Percentiles rank a stretch among this genome's conserved stretches.
Conservation (phyloP, 1,140 invertebrate species). For the Macrotrachela quadricornifera region DNA sequence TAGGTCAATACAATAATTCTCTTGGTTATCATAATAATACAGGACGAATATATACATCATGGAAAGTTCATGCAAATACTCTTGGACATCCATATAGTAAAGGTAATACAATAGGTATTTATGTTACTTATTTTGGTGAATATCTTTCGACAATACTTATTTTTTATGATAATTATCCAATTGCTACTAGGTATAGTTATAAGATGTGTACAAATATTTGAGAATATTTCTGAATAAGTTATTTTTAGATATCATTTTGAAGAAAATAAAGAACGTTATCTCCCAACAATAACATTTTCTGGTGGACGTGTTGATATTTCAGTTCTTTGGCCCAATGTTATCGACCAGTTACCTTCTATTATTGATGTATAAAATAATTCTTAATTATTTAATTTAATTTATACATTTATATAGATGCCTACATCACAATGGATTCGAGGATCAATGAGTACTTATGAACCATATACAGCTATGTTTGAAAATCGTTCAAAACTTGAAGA, state of each 20-base stretch:
- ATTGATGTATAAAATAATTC: background rate
- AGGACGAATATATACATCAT: conserved; percentile 20
- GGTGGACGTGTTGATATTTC: conserved; percentile 24
- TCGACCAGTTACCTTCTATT: conserved; percentile 7
- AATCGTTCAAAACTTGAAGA: conserved; percentile 10
- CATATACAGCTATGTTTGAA: conserved; percentile 1
- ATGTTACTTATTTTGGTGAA: no score
- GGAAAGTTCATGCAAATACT: conserved; percentile 17
- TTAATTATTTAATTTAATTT: conserved; percentile 12
- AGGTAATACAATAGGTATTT: no score
- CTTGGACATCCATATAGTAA: conserved; percentile 17
- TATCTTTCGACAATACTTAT: no score
- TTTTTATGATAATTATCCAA: no score
- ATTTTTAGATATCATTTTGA: conserved; percentile 26
- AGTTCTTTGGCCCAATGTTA: conserved; percentile 23
- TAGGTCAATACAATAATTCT: conserved; percentile 21
- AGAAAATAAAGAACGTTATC: conserved; percentile 15
- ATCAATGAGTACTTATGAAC: conserved; percentile 7
- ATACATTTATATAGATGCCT: conserved; percentile 17
- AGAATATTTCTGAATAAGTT: no score
- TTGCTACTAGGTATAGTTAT: no score
- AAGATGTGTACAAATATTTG: no score
- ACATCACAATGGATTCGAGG: conserved; percentile 11
- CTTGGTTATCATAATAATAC: conserved; percentile 24
- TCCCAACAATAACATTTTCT: conserved; percentile 25